phyloP scores from a whole-genome alignment of 2,888 invertebrate species.

The Chloromyia formosa region DNA sequence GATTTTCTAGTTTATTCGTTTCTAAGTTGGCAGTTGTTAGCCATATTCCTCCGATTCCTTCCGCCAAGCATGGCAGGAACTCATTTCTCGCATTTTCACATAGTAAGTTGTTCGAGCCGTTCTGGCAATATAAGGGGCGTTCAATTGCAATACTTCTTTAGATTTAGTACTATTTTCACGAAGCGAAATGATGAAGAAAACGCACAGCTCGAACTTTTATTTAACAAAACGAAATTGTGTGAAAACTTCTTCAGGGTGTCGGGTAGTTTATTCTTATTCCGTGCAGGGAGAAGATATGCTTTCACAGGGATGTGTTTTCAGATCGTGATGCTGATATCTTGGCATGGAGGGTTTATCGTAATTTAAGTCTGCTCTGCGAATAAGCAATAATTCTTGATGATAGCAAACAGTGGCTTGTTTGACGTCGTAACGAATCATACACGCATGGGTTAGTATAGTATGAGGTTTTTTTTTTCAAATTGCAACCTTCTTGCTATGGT shows the following conservation, averaged over 20 bases:
- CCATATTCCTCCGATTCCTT: neutral
- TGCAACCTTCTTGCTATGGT: no score
- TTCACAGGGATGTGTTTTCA: neutral
- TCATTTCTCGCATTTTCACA: neutral
- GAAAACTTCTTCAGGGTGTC: neutral
- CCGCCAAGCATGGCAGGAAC: neutral
- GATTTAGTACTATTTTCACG: neutral
- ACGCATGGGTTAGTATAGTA: no score
- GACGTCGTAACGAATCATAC: neutral
- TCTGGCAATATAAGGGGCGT: neutral
- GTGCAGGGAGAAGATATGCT: neutral
- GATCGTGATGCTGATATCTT: neutral
- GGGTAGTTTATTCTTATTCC: neutral
- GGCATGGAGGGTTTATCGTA: neutral
- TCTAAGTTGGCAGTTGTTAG: neutral
- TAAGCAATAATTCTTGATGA: neutral
- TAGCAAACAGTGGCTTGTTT: neutral
- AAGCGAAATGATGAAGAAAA: neutral
- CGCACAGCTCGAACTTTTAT: neutral
- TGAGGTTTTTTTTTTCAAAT: no score
- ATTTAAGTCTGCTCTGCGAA: slow-evolving; percentile 4
- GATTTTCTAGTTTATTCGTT: slow-evolving; percentile 12
- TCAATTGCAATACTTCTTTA: slow-evolving; percentile 12
- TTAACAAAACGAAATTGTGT: neutral
- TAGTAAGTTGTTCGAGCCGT: neutral